Evolutionary conservation across 2,888 invertebrate species (phyloP), one percentile per base, ranked within the genome.

Genomic region (Barypeithes pellucidus): DNA sequence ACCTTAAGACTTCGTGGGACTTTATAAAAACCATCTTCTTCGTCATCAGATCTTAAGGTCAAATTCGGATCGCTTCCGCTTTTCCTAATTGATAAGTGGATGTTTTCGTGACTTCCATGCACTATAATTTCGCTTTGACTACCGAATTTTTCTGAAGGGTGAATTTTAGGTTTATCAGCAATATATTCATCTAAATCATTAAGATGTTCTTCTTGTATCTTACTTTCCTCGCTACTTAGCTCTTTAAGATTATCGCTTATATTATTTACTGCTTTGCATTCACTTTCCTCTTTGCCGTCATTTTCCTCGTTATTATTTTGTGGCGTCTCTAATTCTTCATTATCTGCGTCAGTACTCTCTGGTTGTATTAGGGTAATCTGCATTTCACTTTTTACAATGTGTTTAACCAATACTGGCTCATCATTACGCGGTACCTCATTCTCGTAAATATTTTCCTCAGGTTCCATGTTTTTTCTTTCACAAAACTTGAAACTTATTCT

Each of bases 401-500:
- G 70, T 18, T 67, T 67, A 22, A 76, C 66, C 16, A 71, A 70
- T n/a, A 75, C 75, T 5, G 72, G 74, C 43, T 79, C 78, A 22
- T 73, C 63, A 29, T 66, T 72, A 1, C 36, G 16, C 7, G 39
- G 29, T 9, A 36, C 45, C n/a, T 79, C 57, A 71, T 80, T 80
- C 78, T 83, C 79, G 71, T 80, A 78, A 29, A 79, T 67, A 69
- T 77, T 78, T 22, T 79, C 75, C 4, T 77, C 72, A 59, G 76
- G 73, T 0, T 62, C 45, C 61, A 41, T 7, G 22, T 3, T 9
- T 54, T 70, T 66, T 59, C 78, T 79, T 24, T 85, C 85, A 73
- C 85, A 84, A 79, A 86, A 86, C 60, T 84, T 84, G 73, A 87
- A 87, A 73, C 85, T 84, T 45, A 87, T 87, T 71, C 81, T 84